These are phyloP conservation scores for Atopsyche davidsoni DNA, from an alignment of 1,140 invertebrate genomes.

Conservation along the genomic window DNA sequence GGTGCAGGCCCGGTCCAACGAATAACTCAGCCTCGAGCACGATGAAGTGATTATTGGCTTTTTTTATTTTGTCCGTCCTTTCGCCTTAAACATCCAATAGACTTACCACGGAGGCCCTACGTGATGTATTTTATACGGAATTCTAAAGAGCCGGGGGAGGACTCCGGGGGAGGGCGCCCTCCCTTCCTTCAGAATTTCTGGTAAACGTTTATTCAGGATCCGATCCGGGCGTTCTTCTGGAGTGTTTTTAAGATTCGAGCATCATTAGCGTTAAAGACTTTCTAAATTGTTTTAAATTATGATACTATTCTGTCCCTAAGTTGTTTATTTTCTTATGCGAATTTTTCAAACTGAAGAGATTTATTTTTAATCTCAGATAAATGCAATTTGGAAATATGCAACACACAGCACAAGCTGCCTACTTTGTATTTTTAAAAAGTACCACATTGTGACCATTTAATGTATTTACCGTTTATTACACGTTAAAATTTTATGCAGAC, in stretches of 20 bases:
- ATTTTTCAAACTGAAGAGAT: too few relatives aligned
- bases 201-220: not conserved
- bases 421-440: too few relatives aligned
- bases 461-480: too few relatives aligned
- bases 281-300: too few relatives aligned
- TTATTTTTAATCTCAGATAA: too few relatives aligned
- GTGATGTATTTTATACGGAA: not conserved
- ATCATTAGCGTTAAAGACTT: not conserved
- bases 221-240: not conserved
- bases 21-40: constrained; percentile 3
- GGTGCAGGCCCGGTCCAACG: too few relatives aligned
- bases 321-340: too few relatives aligned
- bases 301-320: too few relatives aligned
- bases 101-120: constrained; percentile 1
- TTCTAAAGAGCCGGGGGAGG: not conserved
- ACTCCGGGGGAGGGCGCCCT: not conserved
- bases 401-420: too few relatives aligned
- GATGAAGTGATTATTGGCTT: constrained; percentile 17
- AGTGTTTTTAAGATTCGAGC: not conserved
- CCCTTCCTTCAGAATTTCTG: not conserved
- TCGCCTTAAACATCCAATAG: constrained; percentile 11
- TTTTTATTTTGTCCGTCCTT: constrained; percentile 16
- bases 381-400: too few relatives aligned
- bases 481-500: too few relatives aligned
- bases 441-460: too few relatives aligned